These are phyloP conservation scores for Pomacea canaliculata DNA, from an alignment of 2,888 invertebrate species.

Conservation along the genomic window DNA sequence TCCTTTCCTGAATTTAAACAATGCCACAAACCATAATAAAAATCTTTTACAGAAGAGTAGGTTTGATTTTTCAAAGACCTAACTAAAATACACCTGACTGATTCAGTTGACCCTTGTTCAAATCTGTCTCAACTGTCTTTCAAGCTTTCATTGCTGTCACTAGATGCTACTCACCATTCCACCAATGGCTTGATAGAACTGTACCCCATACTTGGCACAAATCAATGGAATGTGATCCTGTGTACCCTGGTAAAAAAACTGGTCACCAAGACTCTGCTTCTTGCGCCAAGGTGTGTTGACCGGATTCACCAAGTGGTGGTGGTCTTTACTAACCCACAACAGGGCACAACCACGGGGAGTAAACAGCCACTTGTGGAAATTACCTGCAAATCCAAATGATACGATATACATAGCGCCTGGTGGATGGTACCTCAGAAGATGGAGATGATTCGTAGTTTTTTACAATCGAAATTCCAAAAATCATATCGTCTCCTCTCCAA, in stretches of 20 bases:
- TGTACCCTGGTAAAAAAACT: slow-evolving; percentile 50
- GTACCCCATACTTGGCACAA: slow-evolving; percentile 36
- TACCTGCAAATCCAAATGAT: slow-evolving; percentile 45
- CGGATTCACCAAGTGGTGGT: slow-evolving; percentile 42
- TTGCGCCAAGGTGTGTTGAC: slow-evolving; percentile 44
- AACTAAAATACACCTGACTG: too few species aligned
- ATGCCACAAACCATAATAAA: not conserved
- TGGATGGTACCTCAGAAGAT: too few species aligned
- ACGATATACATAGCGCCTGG: not conserved
- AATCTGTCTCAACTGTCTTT: too few species aligned
- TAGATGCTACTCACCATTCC: slow-evolving; percentile 39
- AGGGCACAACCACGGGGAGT: slow-evolving; percentile 60
- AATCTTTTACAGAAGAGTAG: too few species aligned
- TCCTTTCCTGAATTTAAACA: not conserved
- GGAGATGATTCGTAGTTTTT: too few species aligned
- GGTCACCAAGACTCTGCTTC: slow-evolving; percentile 35
- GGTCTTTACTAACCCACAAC: slow-evolving; percentile 50
- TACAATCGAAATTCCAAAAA: too few species aligned
- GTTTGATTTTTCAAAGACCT: too few species aligned
- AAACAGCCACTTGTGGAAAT: slow-evolving; percentile 65
- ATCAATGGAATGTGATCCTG: slow-evolving; percentile 43
- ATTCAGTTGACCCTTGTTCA: too few species aligned
- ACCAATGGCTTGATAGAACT: slow-evolving; percentile 52
- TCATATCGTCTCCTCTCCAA: too few species aligned
- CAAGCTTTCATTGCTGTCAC: too few species aligned